Percentiles rank a stretch among this genome's conserved stretches.
These are phyloP conservation scores for Pollicipes pollicipes DNA, from an alignment of 1,140 invertebrate genomes.

Conservation along the genomic window DNA sequence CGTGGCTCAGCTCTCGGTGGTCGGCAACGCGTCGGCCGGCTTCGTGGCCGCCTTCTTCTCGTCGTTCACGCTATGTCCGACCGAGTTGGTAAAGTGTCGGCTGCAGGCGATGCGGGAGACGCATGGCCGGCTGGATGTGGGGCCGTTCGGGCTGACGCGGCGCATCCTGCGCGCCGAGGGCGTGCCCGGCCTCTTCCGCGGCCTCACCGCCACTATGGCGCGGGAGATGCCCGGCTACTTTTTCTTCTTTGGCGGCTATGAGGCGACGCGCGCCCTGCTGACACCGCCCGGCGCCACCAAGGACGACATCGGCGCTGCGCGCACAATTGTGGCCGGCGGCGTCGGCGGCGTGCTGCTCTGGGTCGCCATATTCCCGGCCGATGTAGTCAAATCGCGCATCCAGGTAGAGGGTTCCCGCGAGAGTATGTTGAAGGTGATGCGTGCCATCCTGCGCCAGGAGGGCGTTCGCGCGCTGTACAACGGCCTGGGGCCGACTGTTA, in stretches of 20 bases:
- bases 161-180: constrained; percentile 60
- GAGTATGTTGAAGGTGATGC: constrained; percentile 45
- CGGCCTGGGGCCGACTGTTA: constrained; percentile 75
- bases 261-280: constrained; percentile 50
- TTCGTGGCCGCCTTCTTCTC: constrained; percentile 94
- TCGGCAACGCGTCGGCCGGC: constrained; percentile 82
- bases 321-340: constrained; percentile 74
- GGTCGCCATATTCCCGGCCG: constrained; percentile 85
- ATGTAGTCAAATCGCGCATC: constrained; percentile 92
- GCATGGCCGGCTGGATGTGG: constrained; percentile 26
- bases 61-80: constrained; percentile 86
- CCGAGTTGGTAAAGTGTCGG: constrained; percentile 93
- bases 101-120: constrained; percentile 88
- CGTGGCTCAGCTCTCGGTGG: constrained; percentile 48
- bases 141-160: constrained; percentile 52
- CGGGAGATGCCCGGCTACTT: constrained; percentile 99
- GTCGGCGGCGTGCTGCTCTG: constrained; percentile 76
- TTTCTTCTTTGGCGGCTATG: constrained; percentile 94
- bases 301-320: constrained; percentile 49
- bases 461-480: constrained; percentile 71
- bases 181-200: constrained; percentile 66
- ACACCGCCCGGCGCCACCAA: constrained; percentile 40
- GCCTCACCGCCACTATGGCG: constrained; percentile 75
- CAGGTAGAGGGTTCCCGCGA: constrained; percentile 47
- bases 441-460: constrained; percentile 58